Evolutionary conservation across 1,140 invertebrate genomes (phyloP), one percentile per base, ranked within the genome.

Genomic region (Oncopodura yosiiana): DNA sequence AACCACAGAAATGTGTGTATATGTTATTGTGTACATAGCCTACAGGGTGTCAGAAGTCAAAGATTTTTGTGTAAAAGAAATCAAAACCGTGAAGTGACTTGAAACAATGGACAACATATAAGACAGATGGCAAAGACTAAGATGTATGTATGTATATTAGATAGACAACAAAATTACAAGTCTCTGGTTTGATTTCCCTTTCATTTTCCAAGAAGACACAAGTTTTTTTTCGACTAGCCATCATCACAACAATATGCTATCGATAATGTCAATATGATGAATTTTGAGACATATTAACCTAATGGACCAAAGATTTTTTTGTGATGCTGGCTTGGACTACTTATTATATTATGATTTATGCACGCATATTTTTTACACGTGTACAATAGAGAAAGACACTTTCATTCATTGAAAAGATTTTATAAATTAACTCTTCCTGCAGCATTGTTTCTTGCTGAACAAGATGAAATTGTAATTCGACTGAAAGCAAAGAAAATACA

Each of bases 381-480:
- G n/a, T n/a, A n/a, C n/a, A n/a, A n/a, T n/a, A n/a, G n/a, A n/a
- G n/a, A n/a, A n/a, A n/a, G n/a, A n/a, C n/a, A n/a, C n/a, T n/a
- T n/a, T n/a, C n/a, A n/a, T n/a, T n/a, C n/a, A n/a, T n/a, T n/a
- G n/a, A n/a, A 41, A 41, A 41, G 18, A 18, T 41, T 5, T 19
- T 6, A 19, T 8, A 41, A 19, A 8, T 19, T 41, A 12, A 6
- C 8, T 41, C 38, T 6, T n/a, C 16, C 38, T 18, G 5, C 16
- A 11, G 9, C 21, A 12, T 26, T 21, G 3, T 23, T 16, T 19
- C 27, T 24, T 56, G 56, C 16, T 30, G 54, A 51, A 44, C 60
- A 62, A 26, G 60, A 48, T n/a, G 60, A 56, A 27, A 62, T 58
- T 11, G 56, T 62, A 16, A 62, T 62, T 53, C 60, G 56, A 18